These are phyloP conservation scores for Sakesphorus luctuosus DNA, from an alignment of 2,113 vertebrate genomes.

Conservation along the genomic window DNA sequence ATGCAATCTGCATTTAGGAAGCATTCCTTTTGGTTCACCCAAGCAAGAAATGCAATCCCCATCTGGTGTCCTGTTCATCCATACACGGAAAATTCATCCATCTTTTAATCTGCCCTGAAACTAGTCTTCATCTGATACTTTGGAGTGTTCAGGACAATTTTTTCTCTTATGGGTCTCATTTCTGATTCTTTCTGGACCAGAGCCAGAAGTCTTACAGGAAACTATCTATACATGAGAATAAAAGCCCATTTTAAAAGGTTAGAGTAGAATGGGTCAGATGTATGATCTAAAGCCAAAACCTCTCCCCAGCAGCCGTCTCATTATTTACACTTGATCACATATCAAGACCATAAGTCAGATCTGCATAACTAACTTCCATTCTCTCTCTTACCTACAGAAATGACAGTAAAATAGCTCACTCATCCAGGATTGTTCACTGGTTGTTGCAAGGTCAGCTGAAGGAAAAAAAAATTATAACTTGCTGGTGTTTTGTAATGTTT, in stretches of 20 bases:
- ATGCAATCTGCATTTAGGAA: neutral
- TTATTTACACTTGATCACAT: neutral
- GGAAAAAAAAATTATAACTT: neutral
- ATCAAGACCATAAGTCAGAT: neutral
- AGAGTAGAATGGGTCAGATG: neutral
- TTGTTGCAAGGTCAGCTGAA: neutral
- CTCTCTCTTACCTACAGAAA: neutral
- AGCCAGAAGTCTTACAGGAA: neutral
- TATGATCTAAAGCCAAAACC: neutral
- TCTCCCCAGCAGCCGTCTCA: neutral
- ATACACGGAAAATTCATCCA: neutral
- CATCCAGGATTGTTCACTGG: neutral
- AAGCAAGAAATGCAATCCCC: neutral
- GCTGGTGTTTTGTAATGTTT: neutral
- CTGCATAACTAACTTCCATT: neutral
- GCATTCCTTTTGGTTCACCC: neutral
- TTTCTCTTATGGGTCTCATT: neutral
- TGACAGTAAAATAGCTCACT: neutral
- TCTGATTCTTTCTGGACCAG: neutral
- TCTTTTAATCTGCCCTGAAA: neutral
- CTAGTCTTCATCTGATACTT: neutral
- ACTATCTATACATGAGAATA: neutral
- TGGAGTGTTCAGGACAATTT: neutral
- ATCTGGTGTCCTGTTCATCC: neutral
- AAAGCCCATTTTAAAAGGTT: slow-evolving; percentile 2